phyloP scores from a whole-genome alignment of 2,113 vertebrate species.

The Solenodon paradoxus region DNA sequence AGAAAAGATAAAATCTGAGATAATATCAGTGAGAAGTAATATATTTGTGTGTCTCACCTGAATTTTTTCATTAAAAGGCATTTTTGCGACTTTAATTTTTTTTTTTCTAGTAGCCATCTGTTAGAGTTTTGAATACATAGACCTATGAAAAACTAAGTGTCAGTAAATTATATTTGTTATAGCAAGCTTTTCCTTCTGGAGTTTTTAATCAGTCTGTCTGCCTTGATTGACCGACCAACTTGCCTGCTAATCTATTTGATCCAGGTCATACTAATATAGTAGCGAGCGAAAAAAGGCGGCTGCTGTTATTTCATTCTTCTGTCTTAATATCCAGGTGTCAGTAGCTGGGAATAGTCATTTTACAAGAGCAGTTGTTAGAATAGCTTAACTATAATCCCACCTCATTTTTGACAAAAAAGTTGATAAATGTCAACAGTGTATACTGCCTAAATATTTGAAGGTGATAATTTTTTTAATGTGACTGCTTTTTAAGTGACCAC shows the following conservation, averaged over 20 bases:
- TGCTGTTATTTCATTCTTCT: not conserved
- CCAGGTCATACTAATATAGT: not conserved
- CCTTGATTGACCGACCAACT: not conserved
- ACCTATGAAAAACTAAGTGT: not conserved
- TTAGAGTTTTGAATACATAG: slow-evolving; percentile 29
- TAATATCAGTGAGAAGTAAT: not conserved
- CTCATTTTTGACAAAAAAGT: not conserved
- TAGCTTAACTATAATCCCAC: not conserved
- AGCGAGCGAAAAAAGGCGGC: not conserved
- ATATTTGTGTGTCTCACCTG: not conserved
- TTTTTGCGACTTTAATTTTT: not conserved
- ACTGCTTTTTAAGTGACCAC: not conserved
- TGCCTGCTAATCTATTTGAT: not conserved
- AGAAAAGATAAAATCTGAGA: not conserved
- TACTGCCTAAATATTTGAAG: not conserved
- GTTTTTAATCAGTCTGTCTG: not conserved
- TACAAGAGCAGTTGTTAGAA: not conserved
- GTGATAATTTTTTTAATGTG: not conserved
- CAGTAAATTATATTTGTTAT: not conserved
- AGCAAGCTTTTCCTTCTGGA: not conserved
- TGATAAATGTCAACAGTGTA: not conserved
- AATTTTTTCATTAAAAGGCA: not conserved
- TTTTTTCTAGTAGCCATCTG: not conserved
- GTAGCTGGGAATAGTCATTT: not conserved
- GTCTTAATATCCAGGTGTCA: not conserved